These are phyloP conservation scores for Bombus ignitus DNA, from an alignment of 1,140 invertebrate species.

Conservation along the genomic window DNA sequence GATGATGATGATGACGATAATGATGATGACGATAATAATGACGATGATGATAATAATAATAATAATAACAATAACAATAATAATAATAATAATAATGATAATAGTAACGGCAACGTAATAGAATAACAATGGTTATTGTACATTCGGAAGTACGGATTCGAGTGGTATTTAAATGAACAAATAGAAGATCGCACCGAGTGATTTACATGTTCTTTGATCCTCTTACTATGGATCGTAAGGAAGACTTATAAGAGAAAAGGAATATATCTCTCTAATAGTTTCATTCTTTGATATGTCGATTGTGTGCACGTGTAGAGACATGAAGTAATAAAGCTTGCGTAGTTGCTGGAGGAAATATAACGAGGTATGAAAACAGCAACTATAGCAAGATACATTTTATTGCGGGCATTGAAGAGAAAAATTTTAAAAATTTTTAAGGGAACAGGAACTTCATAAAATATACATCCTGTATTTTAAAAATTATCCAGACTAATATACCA, in stretches of 20 bases:
- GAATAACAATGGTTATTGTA: conserved; percentile 7
- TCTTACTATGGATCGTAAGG: background rate
- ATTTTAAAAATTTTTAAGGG: background rate
- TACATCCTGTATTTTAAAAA: background rate
- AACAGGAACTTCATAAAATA: background rate
- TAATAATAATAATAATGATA: background rate
- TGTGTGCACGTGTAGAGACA: conserved; percentile 37
- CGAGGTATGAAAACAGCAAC: background rate
- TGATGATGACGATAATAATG: too few species aligned
- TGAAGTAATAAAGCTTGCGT: conserved; percentile 24
- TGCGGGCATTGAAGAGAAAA: background rate
- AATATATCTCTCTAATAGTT: conserved; percentile 17
- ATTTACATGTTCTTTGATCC: background rate
- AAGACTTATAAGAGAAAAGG: background rate
- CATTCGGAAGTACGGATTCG: conserved; percentile 10
- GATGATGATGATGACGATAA: accelerated
- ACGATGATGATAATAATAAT: background rate
- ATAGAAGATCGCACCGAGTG: background rate
- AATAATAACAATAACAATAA: background rate
- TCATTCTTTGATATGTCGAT: conserved; percentile 17
- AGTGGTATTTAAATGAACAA: background rate
- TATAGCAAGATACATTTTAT: background rate
- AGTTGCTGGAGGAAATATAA: conserved; percentile 3
- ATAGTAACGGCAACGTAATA: background rate
- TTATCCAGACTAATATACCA: background rate